A percentile compares a stretch with the other conserved stretches of the same genome.
phyloP scores from a whole-genome alignment of 2,113 vertebrate genomes.

The Sebastes fasciatus region DNA sequence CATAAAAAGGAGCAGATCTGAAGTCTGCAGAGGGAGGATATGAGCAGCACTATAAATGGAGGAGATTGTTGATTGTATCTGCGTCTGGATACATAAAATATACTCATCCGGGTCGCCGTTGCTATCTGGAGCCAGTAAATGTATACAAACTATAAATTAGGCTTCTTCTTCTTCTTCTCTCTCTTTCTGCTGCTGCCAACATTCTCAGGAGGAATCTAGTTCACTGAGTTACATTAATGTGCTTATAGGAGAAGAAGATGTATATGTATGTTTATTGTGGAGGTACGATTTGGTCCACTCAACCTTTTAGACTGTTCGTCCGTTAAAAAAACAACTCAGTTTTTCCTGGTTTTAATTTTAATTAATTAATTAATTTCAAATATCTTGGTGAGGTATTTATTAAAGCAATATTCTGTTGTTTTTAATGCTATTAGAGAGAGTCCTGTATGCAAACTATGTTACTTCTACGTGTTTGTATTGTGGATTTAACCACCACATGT shows the following conservation, averaged over 20 bases:
- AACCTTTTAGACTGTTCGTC: background rate
- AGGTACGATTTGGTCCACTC: slow-evolving; percentile 70
- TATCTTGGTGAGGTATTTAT: background rate
- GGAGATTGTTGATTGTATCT: slow-evolving; percentile 75
- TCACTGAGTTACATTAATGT: slow-evolving; percentile 54
- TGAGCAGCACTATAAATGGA: slow-evolving; percentile 85
- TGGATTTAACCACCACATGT: background rate
- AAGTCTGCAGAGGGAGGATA: slow-evolving; percentile 20
- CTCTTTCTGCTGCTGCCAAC: slow-evolving; percentile 70
- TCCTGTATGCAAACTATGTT: background rate
- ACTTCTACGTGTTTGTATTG: background rate
- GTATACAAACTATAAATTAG: slow-evolving; percentile 95
- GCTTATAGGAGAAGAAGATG: slow-evolving; percentile 55
- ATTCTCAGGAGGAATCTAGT: slow-evolving; percentile 65
- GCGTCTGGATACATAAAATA: slow-evolving; percentile 84
- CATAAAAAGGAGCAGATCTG: slow-evolving; percentile 1
- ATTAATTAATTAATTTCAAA: background rate
- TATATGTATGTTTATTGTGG: slow-evolving; percentile 77
- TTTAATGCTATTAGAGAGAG: background rate
- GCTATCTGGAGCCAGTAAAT: slow-evolving; percentile 93
- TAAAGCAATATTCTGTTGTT: background rate
- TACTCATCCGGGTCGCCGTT: slow-evolving; percentile 83
- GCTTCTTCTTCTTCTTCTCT: slow-evolving; percentile 57
- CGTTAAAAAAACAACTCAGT: background rate
- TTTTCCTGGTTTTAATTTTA: background rate